phyloP scores from a whole-genome alignment of 1,140 invertebrate genomes.

The Drosophila gunungcola region DNA sequence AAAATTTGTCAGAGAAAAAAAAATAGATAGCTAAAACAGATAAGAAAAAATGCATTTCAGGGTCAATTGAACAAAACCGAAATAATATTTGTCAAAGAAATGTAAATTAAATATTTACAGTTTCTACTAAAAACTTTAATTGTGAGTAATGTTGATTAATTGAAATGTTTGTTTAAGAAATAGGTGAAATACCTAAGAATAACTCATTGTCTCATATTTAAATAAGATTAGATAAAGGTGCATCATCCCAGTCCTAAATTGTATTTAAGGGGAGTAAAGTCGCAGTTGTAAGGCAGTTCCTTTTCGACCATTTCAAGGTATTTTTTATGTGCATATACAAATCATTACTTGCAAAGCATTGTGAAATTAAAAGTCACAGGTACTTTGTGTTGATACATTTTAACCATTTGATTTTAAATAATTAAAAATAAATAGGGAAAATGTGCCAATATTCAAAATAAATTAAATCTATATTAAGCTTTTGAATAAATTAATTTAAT shows the following conservation, averaged over 20 bases:
- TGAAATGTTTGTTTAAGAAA: no score
- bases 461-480: no score
- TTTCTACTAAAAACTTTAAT: no score
- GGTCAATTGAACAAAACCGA: no score
- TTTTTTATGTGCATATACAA: neutral
- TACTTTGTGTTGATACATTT: neutral
- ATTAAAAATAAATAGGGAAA: no score
- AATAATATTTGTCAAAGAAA: no score
- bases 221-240: slow-evolving; percentile 1
- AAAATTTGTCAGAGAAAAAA: neutral
- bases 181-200: no score
- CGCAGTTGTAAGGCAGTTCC: neutral
- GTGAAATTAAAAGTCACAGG: neutral
- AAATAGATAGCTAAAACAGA: neutral
- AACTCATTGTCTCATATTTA: neutral
- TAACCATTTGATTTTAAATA: neutral
- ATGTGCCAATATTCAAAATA: no score
- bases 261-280: neutral
- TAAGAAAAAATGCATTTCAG: slow-evolving; percentile 1
- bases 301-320: neutral
- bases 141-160: no score
- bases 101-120: no score
- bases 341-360: neutral
- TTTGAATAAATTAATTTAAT: no score
- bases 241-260: neutral